These are phyloP conservation scores for Sebastes diaconus DNA, from an alignment of 2,797 vertebrate genomes.

Conservation along the genomic window DNA sequence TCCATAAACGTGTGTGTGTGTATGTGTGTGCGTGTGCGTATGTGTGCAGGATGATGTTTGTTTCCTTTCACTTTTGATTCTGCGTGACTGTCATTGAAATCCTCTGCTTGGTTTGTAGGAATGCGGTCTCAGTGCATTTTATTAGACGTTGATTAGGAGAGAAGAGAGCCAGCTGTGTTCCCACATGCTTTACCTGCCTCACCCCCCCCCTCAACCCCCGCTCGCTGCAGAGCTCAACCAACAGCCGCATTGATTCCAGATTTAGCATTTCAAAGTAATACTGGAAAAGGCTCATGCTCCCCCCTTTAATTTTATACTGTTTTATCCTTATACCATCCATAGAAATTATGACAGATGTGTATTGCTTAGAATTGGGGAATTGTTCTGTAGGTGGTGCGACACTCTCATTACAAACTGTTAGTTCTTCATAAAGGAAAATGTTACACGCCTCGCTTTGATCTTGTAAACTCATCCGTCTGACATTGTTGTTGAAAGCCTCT, in stretches of 20 bases:
- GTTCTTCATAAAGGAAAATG: conserved; percentile 45
- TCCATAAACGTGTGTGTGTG: background rate
- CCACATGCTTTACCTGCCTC: conserved; percentile 49
- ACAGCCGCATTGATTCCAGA: conserved; percentile 48
- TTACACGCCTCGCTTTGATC: conserved; percentile 66
- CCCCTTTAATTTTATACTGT: conserved; percentile 49
- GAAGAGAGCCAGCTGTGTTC: conserved; percentile 64
- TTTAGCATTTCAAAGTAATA: conserved; percentile 73
- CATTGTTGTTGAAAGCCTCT: conserved; percentile 53
- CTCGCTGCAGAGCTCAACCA: conserved; percentile 29
- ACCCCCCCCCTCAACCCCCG: conserved; percentile 6
- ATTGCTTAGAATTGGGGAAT: conserved; percentile 40
- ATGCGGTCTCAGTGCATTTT: conserved; percentile 41
- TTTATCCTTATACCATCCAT: conserved; percentile 35
- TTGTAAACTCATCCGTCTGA: conserved; percentile 42
- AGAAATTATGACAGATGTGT: conserved; percentile 44
- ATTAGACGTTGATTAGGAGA: conserved; percentile 69
- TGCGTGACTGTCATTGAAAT: conserved; percentile 36
- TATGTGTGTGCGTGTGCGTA: background rate
- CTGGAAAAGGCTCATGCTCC: conserved; percentile 20
- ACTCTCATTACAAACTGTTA: conserved; percentile 59
- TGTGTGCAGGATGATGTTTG: conserved; percentile 17
- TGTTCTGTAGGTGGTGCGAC: conserved; percentile 12
- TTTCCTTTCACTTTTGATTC: conserved; percentile 34
- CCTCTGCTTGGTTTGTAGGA: conserved; percentile 39